Evolutionary conservation across 2,888 invertebrate species (phyloP).

Genomic region (Pollenia labialis): DNA sequence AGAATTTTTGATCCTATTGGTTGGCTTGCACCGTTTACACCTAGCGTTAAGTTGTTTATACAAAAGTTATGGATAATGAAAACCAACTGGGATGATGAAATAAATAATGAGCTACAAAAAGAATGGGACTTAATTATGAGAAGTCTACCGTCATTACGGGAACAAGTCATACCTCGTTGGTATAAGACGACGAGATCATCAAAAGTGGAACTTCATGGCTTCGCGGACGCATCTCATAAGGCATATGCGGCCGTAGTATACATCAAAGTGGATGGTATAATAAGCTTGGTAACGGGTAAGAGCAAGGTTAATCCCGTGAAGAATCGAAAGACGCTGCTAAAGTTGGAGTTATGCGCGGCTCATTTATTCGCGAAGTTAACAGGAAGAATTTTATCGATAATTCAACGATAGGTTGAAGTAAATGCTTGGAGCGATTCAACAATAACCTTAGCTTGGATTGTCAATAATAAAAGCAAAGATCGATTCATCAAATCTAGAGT

Average conservation of each 20-base stretch:
- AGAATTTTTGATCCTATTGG: neutral
- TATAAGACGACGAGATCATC: neutral
- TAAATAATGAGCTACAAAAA: neutral
- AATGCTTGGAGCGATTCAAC: no score
- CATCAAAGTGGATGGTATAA: neutral
- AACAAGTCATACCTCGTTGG: neutral
- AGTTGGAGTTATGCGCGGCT: neutral
- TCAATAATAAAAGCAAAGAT: constrained; percentile 9
- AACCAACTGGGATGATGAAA: no score
- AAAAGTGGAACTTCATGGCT: no score
- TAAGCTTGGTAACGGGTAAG: neutral
- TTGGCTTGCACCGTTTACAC: neutral
- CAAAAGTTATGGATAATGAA: neutral
- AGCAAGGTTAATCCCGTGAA: neutral
- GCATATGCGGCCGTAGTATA: no score
- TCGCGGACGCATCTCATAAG: no score
- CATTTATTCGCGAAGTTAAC: neutral
- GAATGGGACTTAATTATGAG: neutral
- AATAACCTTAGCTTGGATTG: constrained; percentile 1
- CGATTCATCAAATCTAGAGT: neutral
- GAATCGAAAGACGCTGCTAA: neutral
- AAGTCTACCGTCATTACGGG: neutral
- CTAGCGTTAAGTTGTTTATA: neutral
- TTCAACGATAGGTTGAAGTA: neutral
- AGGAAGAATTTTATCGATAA: neutral